phyloP scores from a whole-genome alignment of 2,113 vertebrate species.

The Anthoscopus minutus region DNA sequence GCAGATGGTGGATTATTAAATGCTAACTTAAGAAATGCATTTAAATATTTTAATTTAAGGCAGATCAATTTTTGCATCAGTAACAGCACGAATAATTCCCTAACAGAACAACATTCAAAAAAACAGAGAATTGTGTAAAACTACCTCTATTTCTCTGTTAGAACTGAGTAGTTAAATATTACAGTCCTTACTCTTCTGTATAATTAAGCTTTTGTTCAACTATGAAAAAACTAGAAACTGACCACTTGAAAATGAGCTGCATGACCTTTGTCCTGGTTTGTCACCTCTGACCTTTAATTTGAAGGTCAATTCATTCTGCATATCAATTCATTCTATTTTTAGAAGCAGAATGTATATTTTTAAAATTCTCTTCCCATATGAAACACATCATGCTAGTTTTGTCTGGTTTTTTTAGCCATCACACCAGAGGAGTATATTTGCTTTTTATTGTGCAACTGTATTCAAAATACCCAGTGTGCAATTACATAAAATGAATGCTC shows the following conservation, averaged over 20 bases:
- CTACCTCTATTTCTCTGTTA: background rate
- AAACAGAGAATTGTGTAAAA: background rate
- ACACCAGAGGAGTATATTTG: background rate
- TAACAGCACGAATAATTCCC: background rate
- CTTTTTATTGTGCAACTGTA: background rate
- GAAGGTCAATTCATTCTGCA: slow-evolving; percentile 61
- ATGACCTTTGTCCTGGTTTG: slow-evolving; percentile 72
- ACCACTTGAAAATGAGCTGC: slow-evolving; percentile 75
- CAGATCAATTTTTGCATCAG: background rate
- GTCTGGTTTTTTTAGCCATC: background rate
- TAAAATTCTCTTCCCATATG: background rate
- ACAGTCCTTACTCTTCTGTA: slow-evolving; percentile 49
- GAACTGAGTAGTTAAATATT: slow-evolving; percentile 44
- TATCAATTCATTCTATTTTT: slow-evolving; percentile 75
- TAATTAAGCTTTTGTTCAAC: slow-evolving; percentile 78
- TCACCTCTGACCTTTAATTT: slow-evolving; percentile 81
- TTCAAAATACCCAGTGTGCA: background rate
- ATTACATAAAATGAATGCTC: slow-evolving; percentile 10
- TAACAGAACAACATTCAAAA: background rate
- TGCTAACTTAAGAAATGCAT: background rate
- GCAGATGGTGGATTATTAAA: background rate
- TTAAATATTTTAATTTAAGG: background rate
- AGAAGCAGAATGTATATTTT: slow-evolving; percentile 54
- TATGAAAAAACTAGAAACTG: slow-evolving; percentile 67
- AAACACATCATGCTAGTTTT: background rate